These are phyloP conservation scores for Gallirallus australis DNA, from an alignment of 2,797 vertebrate species.

Conservation along the genomic window DNA sequence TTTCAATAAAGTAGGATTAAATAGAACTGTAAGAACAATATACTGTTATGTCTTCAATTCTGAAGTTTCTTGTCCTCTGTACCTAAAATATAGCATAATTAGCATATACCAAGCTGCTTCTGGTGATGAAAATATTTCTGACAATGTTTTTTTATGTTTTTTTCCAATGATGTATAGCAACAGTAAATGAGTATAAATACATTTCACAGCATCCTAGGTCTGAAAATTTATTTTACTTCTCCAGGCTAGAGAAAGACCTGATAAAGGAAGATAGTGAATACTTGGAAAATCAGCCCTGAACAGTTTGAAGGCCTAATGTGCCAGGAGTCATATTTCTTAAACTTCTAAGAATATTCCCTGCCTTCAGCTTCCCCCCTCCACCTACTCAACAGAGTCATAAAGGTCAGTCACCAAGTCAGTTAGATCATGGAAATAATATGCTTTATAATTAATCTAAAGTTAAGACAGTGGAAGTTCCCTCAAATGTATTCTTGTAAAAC, in stretches of 20 bases:
- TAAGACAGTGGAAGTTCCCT: accelerated
- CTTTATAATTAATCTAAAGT: neutral
- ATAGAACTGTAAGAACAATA: neutral
- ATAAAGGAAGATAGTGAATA: neutral
- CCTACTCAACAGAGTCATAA: neutral
- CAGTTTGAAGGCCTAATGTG: neutral
- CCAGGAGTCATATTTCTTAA: neutral
- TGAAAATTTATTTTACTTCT: neutral
- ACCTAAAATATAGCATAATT: neutral
- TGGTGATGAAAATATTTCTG: neutral
- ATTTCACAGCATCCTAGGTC: neutral
- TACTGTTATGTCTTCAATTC: neutral
- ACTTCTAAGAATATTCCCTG: neutral
- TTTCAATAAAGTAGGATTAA: neutral
- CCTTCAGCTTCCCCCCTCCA: neutral
- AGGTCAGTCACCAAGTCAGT: neutral
- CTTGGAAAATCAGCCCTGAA: neutral
- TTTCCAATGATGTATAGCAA: neutral
- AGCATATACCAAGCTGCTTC: neutral
- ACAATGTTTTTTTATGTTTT: neutral
- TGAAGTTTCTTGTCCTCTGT: neutral
- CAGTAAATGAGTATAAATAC: neutral
- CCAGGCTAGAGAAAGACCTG: neutral
- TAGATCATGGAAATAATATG: neutral
- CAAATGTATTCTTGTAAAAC: neutral